phyloP scores from a whole-genome alignment of 2,797 vertebrate species.

The Etheostoma nigrum region DNA sequence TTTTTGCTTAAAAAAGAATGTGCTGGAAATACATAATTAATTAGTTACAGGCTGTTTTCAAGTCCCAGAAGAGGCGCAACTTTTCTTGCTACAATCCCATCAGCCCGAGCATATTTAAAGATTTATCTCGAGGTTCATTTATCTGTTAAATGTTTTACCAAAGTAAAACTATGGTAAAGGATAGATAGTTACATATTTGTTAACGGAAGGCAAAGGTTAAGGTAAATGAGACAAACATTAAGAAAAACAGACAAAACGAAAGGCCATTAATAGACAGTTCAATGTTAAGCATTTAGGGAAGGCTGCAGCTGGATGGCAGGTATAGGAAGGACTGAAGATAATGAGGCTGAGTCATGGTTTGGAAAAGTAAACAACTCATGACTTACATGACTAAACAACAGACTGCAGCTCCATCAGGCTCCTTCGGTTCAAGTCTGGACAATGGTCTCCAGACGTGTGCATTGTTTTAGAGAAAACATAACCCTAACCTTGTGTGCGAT shows the following conservation, averaged over 20 bases:
- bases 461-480: neutral
- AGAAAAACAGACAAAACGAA: slow-evolving; percentile 23
- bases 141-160: slow-evolving; percentile 28
- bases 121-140: slow-evolving; percentile 21
- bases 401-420: slow-evolving; percentile 13
- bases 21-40: slow-evolving; percentile 71
- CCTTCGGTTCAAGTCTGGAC: slow-evolving; percentile 15
- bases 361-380: slow-evolving; percentile 57
- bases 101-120: slow-evolving; percentile 39
- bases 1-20: slow-evolving; percentile 39
- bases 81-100: slow-evolving; percentile 34
- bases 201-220: neutral
- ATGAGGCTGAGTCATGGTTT: slow-evolving; percentile 56
- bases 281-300: slow-evolving; percentile 33
- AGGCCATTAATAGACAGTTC: slow-evolving; percentile 24
- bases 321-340: slow-evolving; percentile 51
- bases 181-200: slow-evolving; percentile 9
- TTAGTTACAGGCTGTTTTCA: slow-evolving; percentile 56
- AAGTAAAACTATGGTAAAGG: slow-evolving; percentile 4
- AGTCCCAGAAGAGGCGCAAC: slow-evolving; percentile 24
- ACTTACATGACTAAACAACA: slow-evolving; percentile 35
- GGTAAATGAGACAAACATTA: slow-evolving; percentile 23
- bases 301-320: slow-evolving; percentile 66
- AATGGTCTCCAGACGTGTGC: slow-evolving; percentile 17
- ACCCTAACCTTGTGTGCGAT: slow-evolving; percentile 8